Base-by-base conservation (phyloP, 2,888 invertebrate genomes). In the Lasioglossum calceatum region DNA sequence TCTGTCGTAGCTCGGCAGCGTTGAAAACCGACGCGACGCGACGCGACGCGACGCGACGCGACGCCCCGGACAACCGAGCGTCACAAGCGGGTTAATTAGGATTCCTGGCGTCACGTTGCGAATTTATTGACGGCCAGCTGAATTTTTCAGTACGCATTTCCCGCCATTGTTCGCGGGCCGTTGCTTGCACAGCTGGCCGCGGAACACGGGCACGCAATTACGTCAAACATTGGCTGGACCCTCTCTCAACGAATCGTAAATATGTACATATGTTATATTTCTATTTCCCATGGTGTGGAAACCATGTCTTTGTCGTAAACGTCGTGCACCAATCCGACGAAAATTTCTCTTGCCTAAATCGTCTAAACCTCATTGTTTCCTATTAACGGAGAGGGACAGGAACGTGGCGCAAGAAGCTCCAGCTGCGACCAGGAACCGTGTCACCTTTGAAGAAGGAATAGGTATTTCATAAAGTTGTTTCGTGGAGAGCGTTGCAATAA, bases 121-220 rank as follows among this genome's bases (percentile, higher is more conserved):
- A 91, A 91, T 86, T 87, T 86, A 90, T 89, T 82, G 82, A 47
- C 72, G 82, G 75, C 50, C 72, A 74, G 64, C 76, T 88, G 89
- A 88, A 90, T 90, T 89, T 89, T 92, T 92, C 84, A 90, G 75
- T 58, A 79, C 92, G 91, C 93, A 90, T 92, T 93, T 93, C 92
- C 93, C 93, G 93, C 88, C 92, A 92, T 93, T 93, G 93, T 93
- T 88, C 81, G 74, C 76, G 50, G 61, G 54, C 70, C 70, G 67
- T 67, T 50, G 82, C 75, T 50, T 50, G 72, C 80, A 64, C 81
- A 83, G 78, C 82, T 90, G 86, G 82, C 75, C 75, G 82, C 70
- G 39, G 80, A 81, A 67, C 79, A 83, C 70, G 71, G 79, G 82
- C 81, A n/a, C 54, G 81, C 72, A 84, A 42, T 90, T 89, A 79